Conservation (phyloP, 2,888 invertebrate species). For the Oxytorus armatus region DNA sequence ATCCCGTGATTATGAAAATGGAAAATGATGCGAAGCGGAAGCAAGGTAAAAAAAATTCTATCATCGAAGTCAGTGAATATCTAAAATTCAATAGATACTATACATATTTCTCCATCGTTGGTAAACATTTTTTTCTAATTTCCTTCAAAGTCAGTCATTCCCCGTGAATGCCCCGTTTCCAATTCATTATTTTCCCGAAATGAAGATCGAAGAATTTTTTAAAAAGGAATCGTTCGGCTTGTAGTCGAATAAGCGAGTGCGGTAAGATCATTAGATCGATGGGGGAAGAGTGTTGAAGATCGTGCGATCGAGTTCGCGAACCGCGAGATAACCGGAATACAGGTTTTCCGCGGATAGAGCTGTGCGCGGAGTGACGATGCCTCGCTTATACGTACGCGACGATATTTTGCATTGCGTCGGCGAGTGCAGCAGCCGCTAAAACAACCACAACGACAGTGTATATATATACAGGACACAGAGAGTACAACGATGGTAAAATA, state of each 20-base stretch:
- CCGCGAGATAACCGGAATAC: conserved; percentile 81
- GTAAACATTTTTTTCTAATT: background rate
- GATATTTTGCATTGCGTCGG: conserved; percentile 25
- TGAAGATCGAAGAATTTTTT: background rate
- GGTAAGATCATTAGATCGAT: background rate
- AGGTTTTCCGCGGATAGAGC: conserved; percentile 81
- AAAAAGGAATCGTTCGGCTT: background rate
- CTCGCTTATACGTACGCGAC: no score
- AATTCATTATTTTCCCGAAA: background rate
- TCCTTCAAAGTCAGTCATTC: background rate
- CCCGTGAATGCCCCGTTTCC: background rate
- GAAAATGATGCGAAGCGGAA: no score
- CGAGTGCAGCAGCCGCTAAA: conserved; percentile 54
- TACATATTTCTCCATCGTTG: no score
- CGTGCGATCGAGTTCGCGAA: conserved; percentile 49
- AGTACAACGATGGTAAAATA: conserved; percentile 70
- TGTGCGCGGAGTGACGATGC: conserved; percentile 73
- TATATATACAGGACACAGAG: no score
- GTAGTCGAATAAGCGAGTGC: conserved; percentile 30
- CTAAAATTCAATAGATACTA: no score
- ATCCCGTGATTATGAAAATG: no score
- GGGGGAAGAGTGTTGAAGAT: background rate
- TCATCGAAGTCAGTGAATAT: no score
- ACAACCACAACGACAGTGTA: conserved; percentile 57
- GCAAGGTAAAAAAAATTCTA: no score